A percentile compares a stretch with the other conserved stretches of the same genome.
Conservation (phyloP, 2,888 invertebrate genomes). For the Hoplodrina blanda region DNA sequence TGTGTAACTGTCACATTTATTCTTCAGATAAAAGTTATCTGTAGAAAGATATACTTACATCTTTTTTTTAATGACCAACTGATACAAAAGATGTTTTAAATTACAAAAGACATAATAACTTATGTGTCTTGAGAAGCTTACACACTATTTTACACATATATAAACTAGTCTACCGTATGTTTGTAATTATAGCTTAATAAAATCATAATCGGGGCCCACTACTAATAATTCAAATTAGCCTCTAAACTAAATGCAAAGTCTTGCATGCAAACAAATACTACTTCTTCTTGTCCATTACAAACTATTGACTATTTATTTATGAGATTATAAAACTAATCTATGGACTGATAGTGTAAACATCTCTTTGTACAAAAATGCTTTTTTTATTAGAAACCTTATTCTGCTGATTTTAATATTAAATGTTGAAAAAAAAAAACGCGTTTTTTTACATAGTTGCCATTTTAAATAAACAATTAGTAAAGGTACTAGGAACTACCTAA, state of each 20-base stretch:
- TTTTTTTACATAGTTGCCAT: neutral
- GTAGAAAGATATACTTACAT: no score
- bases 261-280: conserved; percentile 38
- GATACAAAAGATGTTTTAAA: conserved; percentile 8
- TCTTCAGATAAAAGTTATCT: no score
- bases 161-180: neutral
- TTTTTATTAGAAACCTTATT: neutral
- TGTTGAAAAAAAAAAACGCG: neutral
- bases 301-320: conserved; percentile 44
- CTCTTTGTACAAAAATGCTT: conserved; percentile 1
- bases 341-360: neutral
- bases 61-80: neutral
- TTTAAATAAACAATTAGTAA: neutral
- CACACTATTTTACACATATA: conserved; percentile 4
- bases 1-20: no score
- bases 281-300: conserved; percentile 43
- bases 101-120: neutral
- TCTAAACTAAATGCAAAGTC: conserved; percentile 46
- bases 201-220: neutral
- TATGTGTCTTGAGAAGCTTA: conserved; percentile 2
- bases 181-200: conserved; percentile 4
- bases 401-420: neutral
- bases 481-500: neutral
- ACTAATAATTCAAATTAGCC: conserved; percentile 21
- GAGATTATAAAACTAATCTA: conserved; percentile 35